Base-by-base conservation (phyloP, 2,113 vertebrate genomes). In the Chamaetylas fuelleborni region DNA sequence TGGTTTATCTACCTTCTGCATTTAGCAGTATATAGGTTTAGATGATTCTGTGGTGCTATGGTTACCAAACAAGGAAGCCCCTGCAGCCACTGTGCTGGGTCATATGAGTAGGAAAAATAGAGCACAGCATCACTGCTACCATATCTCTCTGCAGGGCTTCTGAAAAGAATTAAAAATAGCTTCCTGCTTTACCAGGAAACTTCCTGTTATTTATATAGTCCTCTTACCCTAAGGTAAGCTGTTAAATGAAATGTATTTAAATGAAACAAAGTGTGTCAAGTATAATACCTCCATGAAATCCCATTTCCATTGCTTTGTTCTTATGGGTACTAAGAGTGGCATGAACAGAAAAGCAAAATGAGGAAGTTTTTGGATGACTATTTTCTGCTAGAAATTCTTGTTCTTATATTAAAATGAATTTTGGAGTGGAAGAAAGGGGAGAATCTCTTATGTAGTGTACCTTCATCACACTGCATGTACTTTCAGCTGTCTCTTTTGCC, bases 171-270 rank as follows among this genome's bases (percentile, higher is more conserved):
- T 77, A 66, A 88, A 92, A 96, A 88, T 78, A 80, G 82, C 80
- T 97, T 98, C 92, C 95, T 96, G 84, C 76, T 85, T 86, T 43
- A 91, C 78, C 80, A 92, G 71, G 94, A 97, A 96, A 95, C 85
- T 96, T 96, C 91, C 93, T 97, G 96, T 97, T 97, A 85, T 95
- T 97, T 89, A 89, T 89, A 72, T 67, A 77, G 45, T 84, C 28
- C n/a, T 88, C 45, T 93, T 73, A 80, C 93, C 81, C 76, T 95
- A 94, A 70, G 45, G 70, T 80, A 92, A 93, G 56, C 58, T 96
- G 58, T 81, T 83, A 93, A 50, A 77, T 43, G 17, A 67, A 86
- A 77, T 51, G 42, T 81, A 86, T 93, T 74, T 78, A 69, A 71
- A 54, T 76, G 47, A 73, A 89, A 70, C 4, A 0, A 57, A 66